Evolutionary conservation across 2,888 invertebrate species (phyloP).

Genomic region (Stictocephala bisonia): DNA sequence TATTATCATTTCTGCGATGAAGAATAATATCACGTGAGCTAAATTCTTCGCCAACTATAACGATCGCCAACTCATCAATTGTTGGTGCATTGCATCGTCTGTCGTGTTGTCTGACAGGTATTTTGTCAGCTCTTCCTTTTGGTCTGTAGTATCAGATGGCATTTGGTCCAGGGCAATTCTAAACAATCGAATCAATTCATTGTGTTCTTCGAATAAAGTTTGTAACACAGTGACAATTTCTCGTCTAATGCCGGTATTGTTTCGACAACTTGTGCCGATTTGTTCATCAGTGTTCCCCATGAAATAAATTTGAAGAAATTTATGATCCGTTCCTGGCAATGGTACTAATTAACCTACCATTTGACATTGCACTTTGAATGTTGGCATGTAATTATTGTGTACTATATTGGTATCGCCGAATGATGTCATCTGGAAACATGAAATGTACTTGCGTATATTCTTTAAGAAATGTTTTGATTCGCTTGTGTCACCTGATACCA

Average conservation of each 20-base stretch:
- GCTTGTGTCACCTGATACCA: conserved; percentile 39
- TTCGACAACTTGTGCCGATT: background rate
- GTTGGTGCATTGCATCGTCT: conserved; percentile 5
- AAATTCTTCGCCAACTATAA: conserved; percentile 11
- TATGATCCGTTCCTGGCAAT: background rate
- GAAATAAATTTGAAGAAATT: background rate
- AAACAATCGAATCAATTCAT: background rate
- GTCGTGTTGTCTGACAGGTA: background rate
- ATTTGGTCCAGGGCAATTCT: background rate
- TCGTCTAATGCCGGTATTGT: background rate
- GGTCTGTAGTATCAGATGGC: background rate
- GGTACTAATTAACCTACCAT: background rate
- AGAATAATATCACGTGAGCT: conserved; percentile 43
- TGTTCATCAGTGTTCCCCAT: background rate
- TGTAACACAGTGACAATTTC: conserved; percentile 3
- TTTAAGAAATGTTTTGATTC: conserved; percentile 54
- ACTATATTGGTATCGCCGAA: conserved; percentile 44
- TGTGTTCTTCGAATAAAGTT: conserved; percentile 10
- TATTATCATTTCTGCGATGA: background rate
- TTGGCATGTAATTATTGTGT: background rate
- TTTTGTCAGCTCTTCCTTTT: background rate
- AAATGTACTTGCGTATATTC: conserved; percentile 54
- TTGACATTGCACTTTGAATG: conserved; percentile 46
- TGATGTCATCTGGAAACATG: conserved; percentile 55
- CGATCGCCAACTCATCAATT: conserved; percentile 9